Evolutionary conservation across 2,797 vertebrate species (phyloP).

Genomic region (Clarias fuscus): DNA sequence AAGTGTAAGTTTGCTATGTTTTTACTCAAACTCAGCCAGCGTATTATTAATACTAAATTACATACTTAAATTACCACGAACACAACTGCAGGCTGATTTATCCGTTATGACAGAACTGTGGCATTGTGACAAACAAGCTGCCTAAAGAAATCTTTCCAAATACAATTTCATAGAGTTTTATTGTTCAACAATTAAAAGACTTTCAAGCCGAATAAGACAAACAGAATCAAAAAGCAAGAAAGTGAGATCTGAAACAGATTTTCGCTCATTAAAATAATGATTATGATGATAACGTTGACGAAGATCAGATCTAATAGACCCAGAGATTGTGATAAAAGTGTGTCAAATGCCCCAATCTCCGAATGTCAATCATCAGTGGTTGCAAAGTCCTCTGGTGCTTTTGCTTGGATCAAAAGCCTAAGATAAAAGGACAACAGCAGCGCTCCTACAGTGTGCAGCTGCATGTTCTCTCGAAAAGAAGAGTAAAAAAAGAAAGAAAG

Average conservation of each 20-base stretch:
- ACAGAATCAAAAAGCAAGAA: background rate
- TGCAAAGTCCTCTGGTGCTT: background rate
- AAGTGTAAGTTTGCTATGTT: too few relatives aligned
- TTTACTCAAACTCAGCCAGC: too few relatives aligned
- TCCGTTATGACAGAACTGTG: too few relatives aligned
- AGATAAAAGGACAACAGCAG: conserved; percentile 5
- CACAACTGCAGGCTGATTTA: too few relatives aligned
- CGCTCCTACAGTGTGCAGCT: background rate
- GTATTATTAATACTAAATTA: background rate
- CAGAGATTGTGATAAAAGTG: conserved; percentile 10
- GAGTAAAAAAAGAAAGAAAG: background rate
- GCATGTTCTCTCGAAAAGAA: background rate
- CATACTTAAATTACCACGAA: background rate
- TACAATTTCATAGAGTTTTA: background rate
- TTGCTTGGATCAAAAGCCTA: background rate
- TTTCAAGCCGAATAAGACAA: background rate
- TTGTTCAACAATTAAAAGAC: background rate
- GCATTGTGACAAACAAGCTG: background rate
- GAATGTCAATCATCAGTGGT: background rate
- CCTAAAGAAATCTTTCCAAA: background rate
- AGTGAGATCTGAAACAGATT: background rate
- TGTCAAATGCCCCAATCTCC: background rate
- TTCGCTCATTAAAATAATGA: background rate
- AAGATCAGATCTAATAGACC: background rate
- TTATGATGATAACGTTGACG: background rate